These are phyloP conservation scores for Calosoma granatense DNA, from an alignment of 1,140 invertebrate species.

Conservation along the genomic window DNA sequence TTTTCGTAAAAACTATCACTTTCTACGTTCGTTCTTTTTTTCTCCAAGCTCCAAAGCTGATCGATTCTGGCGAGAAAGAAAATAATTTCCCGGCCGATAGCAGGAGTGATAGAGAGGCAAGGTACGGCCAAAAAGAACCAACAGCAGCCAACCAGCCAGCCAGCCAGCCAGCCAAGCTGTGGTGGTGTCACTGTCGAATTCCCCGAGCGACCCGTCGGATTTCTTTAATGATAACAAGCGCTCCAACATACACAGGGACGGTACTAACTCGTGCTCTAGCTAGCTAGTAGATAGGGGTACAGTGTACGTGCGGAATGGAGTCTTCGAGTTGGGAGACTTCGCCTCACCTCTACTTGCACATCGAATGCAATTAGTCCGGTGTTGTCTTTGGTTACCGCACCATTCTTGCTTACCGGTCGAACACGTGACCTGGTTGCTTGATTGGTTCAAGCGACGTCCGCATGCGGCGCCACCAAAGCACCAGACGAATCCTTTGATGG, in stretches of 20 bases:
- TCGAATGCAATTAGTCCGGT: conserved; percentile 1
- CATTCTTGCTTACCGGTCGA: conserved; percentile 2
- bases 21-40: neutral
- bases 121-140: too few species aligned
- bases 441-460: neutral
- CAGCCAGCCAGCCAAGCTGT: neutral
- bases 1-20: conserved; percentile 9
- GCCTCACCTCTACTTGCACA: neutral
- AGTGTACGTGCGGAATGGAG: neutral
- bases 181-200: neutral
- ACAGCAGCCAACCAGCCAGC: too few species aligned
- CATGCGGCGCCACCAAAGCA: conserved; percentile 1
- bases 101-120: too few species aligned
- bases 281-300: neutral
- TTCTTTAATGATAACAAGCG: neutral
- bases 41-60: neutral
- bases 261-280: too few species aligned
- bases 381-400: neutral
- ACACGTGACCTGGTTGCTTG: neutral
- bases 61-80: neutral
- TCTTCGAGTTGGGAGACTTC: too few species aligned
- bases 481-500: neutral
- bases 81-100: neutral
- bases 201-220: neutral
- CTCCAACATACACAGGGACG: too few species aligned